These are phyloP conservation scores for Thalassarche chlororhynchos DNA, from an alignment of 2,113 vertebrate genomes.

Conservation along the genomic window DNA sequence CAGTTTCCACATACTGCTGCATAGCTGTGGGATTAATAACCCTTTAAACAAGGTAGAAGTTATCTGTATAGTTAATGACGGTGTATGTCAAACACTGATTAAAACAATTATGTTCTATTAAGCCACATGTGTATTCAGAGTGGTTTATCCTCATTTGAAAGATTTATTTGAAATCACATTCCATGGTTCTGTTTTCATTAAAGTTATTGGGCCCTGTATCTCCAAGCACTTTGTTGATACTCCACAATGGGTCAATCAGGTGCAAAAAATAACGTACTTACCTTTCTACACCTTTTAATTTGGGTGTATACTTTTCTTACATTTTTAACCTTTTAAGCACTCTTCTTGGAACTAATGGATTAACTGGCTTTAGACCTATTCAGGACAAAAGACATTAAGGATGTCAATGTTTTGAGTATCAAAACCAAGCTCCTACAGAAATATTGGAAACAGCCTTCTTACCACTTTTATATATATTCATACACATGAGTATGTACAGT, in stretches of 20 bases:
- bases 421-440: background rate
- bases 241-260: background rate
- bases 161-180: background rate
- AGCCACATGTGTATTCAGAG: background rate
- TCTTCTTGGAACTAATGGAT: background rate
- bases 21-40: background rate
- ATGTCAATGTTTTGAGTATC: background rate
- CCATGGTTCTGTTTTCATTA: background rate
- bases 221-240: background rate
- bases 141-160: background rate
- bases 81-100: background rate
- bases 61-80: background rate
- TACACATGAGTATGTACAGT: rapidly evolving
- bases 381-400: background rate
- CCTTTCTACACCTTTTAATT: background rate
- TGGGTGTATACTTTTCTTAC: background rate
- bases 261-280: background rate
- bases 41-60: conserved; percentile 2
- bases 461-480: background rate
- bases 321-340: background rate
- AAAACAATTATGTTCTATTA: conserved; percentile 39
- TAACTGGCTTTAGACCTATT: background rate
- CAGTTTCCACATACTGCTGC: background rate
- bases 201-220: background rate
- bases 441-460: background rate